Evolutionary conservation across 2,113 vertebrate genomes (phyloP).

Genomic region (Pimephales promelas): DNA sequence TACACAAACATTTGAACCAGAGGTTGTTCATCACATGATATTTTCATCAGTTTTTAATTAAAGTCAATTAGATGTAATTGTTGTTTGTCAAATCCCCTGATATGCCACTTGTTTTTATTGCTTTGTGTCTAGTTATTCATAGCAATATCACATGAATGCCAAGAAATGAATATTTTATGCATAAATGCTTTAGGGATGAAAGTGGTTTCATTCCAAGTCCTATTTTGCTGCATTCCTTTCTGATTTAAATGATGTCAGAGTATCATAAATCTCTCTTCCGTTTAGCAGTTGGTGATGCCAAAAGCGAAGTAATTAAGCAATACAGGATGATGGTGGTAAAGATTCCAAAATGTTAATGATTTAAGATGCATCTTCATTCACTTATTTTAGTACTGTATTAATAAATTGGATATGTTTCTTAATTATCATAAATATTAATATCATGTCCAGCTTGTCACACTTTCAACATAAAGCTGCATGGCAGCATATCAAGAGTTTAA

Average conservation of each 20-base stretch:
- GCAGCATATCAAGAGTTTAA: conserved; percentile 2
- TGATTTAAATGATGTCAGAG: conserved; percentile 36
- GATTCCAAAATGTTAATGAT: conserved; percentile 4
- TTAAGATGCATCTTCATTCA: not conserved
- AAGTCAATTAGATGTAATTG: conserved; percentile 39
- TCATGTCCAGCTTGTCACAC: not conserved
- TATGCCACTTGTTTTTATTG: conserved; percentile 34
- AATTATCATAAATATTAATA: too few relatives aligned
- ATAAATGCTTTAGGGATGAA: conserved; percentile 32
- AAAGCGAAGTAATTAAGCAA: conserved; percentile 33
- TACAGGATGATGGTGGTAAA: conserved; percentile 7
- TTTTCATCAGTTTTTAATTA: conserved; percentile 48
- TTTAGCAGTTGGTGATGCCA: conserved; percentile 7
- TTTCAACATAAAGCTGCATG: not conserved
- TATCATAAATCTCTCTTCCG: conserved; percentile 32
- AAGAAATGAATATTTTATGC: conserved; percentile 42
- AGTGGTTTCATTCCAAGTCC: conserved; percentile 20
- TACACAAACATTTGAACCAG: not conserved
- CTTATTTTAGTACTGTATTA: too few relatives aligned
- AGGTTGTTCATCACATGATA: not conserved
- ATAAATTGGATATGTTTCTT: too few relatives aligned
- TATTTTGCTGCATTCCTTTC: conserved; percentile 20
- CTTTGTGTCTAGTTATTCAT: conserved; percentile 33
- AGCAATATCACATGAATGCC: conserved; percentile 37
- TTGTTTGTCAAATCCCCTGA: conserved; percentile 35